Conservation (phyloP, 1,140 invertebrate species). For the Conopomorpha cramerella region DNA sequence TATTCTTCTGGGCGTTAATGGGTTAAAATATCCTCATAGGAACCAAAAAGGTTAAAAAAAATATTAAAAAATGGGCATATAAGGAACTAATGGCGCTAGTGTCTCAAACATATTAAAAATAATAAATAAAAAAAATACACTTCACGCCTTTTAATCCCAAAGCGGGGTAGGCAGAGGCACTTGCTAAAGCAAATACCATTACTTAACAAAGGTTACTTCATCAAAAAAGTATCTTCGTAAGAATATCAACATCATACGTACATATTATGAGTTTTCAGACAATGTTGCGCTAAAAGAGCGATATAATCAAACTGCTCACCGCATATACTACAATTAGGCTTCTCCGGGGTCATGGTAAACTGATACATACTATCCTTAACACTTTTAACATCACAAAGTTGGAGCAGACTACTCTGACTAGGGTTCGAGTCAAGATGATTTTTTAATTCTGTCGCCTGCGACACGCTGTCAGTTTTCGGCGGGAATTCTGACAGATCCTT, state of each 20-base stretch:
- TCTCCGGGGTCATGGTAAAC: slow-evolving; percentile 9
- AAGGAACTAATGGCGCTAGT: no score
- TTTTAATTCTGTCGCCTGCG: slow-evolving; percentile 15
- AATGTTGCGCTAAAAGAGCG: slow-evolving; percentile 27
- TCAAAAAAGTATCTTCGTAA: no score
- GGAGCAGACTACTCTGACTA: slow-evolving; percentile 7
- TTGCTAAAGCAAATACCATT: no score
- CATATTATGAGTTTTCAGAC: slow-evolving; percentile 20
- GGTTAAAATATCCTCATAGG: no score
- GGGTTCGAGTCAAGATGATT: slow-evolving; percentile 6
- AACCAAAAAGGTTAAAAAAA: no score
- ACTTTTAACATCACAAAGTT: slow-evolving; percentile 13
- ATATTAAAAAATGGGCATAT: no score
- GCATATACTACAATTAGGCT: slow-evolving; percentile 25
- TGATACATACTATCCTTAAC: slow-evolving; percentile 15
- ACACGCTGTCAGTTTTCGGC: slow-evolving; percentile 9
- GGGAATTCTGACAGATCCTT: slow-evolving; percentile 14
- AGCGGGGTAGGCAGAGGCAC: no score
- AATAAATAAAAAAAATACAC: no score
- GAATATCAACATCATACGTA: neutral
- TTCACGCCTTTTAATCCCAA: no score
- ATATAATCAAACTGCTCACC: slow-evolving; percentile 29
- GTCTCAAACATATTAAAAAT: no score
- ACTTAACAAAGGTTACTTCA: no score
- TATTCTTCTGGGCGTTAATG: no score